Evolutionary conservation across 2,113 vertebrate genomes (phyloP).

Genomic region (Callionymus lyra): DNA sequence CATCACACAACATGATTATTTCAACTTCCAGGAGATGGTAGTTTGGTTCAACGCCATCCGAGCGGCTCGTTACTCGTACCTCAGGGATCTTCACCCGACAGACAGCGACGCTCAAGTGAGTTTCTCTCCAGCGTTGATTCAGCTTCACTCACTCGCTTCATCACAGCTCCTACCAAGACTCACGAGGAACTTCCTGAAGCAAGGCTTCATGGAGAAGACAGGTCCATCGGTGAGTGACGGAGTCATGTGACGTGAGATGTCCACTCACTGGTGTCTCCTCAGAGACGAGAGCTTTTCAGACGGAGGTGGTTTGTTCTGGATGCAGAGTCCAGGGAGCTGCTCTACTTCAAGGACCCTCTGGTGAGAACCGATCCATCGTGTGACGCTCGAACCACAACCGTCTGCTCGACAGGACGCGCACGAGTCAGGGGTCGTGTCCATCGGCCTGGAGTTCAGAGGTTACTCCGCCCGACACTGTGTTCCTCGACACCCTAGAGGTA

Average conservation of each 20-base stretch:
- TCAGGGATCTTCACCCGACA: slow-evolving; percentile 76
- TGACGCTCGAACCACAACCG: slow-evolving; percentile 2
- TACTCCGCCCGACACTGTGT: slow-evolving; percentile 69
- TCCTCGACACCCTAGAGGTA: slow-evolving; percentile 64
- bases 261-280: slow-evolving; percentile 17
- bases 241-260: too few relatives aligned
- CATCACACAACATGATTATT: too few relatives aligned
- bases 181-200: slow-evolving; percentile 83
- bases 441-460: slow-evolving; percentile 71
- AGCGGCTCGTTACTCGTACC: slow-evolving; percentile 77
- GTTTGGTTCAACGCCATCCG: slow-evolving; percentile 88
- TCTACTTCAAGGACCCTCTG: slow-evolving; percentile 84
- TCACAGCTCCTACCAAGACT: slow-evolving; percentile 77
- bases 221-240: slow-evolving; percentile 79
- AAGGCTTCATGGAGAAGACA: slow-evolving; percentile 94
- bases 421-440: slow-evolving; percentile 78
- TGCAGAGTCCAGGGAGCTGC: slow-evolving; percentile 75
- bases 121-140: neutral
- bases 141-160: slow-evolving; percentile 1
- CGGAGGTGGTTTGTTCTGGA: slow-evolving; percentile 88
- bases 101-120: slow-evolving; percentile 76
- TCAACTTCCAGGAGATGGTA: slow-evolving; percentile 81
- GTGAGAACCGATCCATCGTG: slow-evolving; percentile 57
- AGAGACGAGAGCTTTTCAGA: slow-evolving; percentile 85
- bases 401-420: slow-evolving; percentile 90